Evolutionary conservation across 2,113 vertebrate genomes (phyloP).

Genomic region (Eretmochelys imbricata): DNA sequence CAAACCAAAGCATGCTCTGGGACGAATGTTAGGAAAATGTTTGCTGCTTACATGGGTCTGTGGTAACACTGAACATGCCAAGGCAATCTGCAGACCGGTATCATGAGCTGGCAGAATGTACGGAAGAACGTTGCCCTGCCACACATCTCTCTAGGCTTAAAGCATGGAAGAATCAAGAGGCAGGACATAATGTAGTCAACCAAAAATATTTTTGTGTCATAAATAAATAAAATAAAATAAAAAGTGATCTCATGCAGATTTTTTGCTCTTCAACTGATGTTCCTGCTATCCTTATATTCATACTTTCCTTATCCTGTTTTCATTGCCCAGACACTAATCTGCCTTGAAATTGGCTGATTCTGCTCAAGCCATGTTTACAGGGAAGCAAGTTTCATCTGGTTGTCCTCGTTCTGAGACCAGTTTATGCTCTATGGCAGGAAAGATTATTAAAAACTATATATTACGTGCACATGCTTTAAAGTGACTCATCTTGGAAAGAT

Average conservation of each 20-base stretch:
- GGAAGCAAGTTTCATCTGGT: conserved; percentile 72
- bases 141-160: neutral
- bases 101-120: neutral
- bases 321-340: conserved; percentile 74
- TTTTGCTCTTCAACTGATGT: conserved; percentile 65
- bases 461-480: conserved; percentile 72
- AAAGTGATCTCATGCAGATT: conserved; percentile 40
- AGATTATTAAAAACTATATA: conserved; percentile 79
- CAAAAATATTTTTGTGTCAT: neutral
- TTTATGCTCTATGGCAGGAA: conserved; percentile 70
- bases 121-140: neutral
- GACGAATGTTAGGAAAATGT: neutral
- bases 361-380: conserved; percentile 71
- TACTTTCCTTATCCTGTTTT: conserved; percentile 66
- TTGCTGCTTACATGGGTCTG: neutral
- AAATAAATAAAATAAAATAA: neutral
- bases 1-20: neutral
- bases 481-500: conserved; percentile 69
- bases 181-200: neutral
- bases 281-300: conserved; percentile 53
- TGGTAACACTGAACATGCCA: neutral
- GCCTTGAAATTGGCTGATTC: conserved; percentile 82
- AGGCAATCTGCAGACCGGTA: neutral
- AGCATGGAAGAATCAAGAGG: conserved; percentile 6
- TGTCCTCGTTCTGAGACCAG: conserved; percentile 69